phyloP scores from a whole-genome alignment of 2,113 vertebrate genomes.

The western clawed frog (Xenopus tropicalis) region DNA sequence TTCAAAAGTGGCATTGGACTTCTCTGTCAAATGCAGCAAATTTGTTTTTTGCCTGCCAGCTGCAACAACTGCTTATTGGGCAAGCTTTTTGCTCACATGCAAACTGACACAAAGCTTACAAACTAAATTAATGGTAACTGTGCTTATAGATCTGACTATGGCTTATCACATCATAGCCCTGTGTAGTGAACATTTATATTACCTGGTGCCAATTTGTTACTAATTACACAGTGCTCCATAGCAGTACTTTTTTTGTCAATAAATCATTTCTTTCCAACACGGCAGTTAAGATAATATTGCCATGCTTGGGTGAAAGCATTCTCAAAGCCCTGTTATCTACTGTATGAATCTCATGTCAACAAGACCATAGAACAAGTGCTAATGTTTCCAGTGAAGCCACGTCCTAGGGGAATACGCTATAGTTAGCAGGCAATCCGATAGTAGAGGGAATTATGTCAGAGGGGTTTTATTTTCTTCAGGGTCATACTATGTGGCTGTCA shows the following conservation, averaged over 20 bases:
- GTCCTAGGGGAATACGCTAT: slow-evolving; percentile 56
- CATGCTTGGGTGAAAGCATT: slow-evolving; percentile 41
- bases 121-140: neutral
- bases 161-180: slow-evolving; percentile 20
- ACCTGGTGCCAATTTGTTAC: slow-evolving; percentile 27
- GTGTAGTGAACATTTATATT: slow-evolving; percentile 14
- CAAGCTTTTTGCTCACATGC: neutral
- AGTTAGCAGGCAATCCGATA: slow-evolving; percentile 55
- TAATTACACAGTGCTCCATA: slow-evolving; percentile 31
- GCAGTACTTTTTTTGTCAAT: slow-evolving; percentile 39
- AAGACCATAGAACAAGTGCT: slow-evolving; percentile 67
- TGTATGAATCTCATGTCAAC: slow-evolving; percentile 66
- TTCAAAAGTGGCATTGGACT: too few species aligned
- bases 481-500: slow-evolving; percentile 62
- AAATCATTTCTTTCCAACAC: slow-evolving; percentile 33
- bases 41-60: too few species aligned
- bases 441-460: slow-evolving; percentile 59
- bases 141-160: slow-evolving; percentile 24
- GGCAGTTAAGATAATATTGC: slow-evolving; percentile 38
- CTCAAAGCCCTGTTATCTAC: slow-evolving; percentile 52
- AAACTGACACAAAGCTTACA: slow-evolving; percentile 15
- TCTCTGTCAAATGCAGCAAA: too few species aligned
- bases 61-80: too few species aligned
- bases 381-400: slow-evolving; percentile 64
- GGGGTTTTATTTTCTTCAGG: slow-evolving; percentile 37